Evolutionary conservation across 2,797 vertebrate species (phyloP), one percentile per base, ranked within the genome.

Genomic region (Schizopygopsis malacanthus): DNA sequence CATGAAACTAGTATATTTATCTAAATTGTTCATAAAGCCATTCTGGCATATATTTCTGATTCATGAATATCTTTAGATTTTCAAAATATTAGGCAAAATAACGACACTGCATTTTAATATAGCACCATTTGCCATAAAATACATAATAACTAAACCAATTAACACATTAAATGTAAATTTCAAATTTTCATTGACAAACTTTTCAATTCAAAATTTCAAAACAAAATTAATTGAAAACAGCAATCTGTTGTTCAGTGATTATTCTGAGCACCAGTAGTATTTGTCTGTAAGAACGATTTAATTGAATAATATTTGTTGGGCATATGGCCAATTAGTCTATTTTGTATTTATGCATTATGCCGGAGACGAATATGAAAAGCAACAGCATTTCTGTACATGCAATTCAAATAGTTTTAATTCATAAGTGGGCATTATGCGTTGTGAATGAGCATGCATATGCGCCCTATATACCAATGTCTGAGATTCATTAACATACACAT

Each of bases 331-430:
- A 22, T 37, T 13, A 37, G 50, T 76, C 50, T 76, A 2, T 37
- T 76, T 76, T 76, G 61, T 28, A 77, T 77, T 39, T 56, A 77
- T 54, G 50, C 37, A 13, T 54, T 8, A 77, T 37, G 22, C 28
- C 39, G 18, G 73, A 56, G 50, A 20, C 12, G 22, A 77, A 77
- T 1, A 9, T 39, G 18, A 56, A 37, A 77, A 77, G 18, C 1
- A 0, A 77, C 18, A 22, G 0, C 16, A 54, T 12, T 76, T 0
- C 15, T 75, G 10, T 37, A 12, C 28, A 52, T 10, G 1, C 33
- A 76, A 76, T 37, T 2, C 10, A 4, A 11, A 73, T 25, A 28
- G 8, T 50, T 50, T 8, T 18, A 45, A 47, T 47, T 47, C 7
- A 4, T 18, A 2, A 45, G 71, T 0, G 0, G 45, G 8, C 6